Evolutionary conservation across 2,888 invertebrate genomes (phyloP).

Genomic region (Caenorhabditis imperialis): DNA sequence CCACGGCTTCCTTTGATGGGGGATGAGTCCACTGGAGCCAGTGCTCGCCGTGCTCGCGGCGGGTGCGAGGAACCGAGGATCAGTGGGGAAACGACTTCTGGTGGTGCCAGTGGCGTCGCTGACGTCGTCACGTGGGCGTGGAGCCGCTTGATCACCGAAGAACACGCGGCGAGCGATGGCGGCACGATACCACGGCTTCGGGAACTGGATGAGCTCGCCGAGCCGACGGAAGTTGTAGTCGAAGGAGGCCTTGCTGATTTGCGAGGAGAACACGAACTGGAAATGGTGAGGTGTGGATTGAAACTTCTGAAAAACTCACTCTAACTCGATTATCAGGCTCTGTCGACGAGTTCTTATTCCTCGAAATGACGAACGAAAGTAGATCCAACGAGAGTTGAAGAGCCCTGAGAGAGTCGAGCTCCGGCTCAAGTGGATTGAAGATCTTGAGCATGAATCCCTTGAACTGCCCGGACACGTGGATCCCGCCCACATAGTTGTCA

Average conservation of each 20-base stretch:
- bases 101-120: slow-evolving; percentile 46
- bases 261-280: slow-evolving; percentile 43
- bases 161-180: slow-evolving; percentile 89
- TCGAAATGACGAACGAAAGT: slow-evolving; percentile 69
- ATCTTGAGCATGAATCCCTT: slow-evolving; percentile 98
- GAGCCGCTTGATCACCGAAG: slow-evolving; percentile 85
- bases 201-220: slow-evolving; percentile 96
- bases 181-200: slow-evolving; percentile 90
- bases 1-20: slow-evolving; percentile 50
- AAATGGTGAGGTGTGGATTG: slow-evolving; percentile 16
- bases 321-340: slow-evolving; percentile 71
- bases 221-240: slow-evolving; percentile 98
- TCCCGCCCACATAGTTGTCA: slow-evolving; percentile 68
- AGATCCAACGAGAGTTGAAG: slow-evolving; percentile 72
- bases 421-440: slow-evolving; percentile 86
- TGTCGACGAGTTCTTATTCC: slow-evolving; percentile 69
- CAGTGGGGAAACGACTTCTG: slow-evolving; percentile 81
- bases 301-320: slow-evolving; percentile 39
- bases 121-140: slow-evolving; percentile 30
- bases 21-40: slow-evolving; percentile 17
- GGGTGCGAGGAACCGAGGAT: slow-evolving; percentile 17
- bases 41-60: slow-evolving; percentile 27
- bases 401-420: slow-evolving; percentile 58
- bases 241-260: slow-evolving; percentile 83
- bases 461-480: slow-evolving; percentile 94